Evolutionary conservation across 2,113 vertebrate genomes (phyloP).

Genomic region (Beaufortia kweichowensis): DNA sequence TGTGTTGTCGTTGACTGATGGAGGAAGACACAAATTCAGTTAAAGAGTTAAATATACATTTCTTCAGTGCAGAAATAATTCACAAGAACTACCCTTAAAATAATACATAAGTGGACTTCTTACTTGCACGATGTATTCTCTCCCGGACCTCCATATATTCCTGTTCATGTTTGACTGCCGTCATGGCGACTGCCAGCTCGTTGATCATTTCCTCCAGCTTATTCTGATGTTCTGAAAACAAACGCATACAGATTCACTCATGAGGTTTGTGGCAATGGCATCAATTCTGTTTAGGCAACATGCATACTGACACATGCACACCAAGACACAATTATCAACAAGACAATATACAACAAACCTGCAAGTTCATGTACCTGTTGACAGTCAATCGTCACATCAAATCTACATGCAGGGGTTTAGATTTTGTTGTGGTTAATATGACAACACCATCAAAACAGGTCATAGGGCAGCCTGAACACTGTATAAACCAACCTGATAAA

Average conservation of each 20-base stretch:
- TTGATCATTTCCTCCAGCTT: slow-evolving; percentile 99
- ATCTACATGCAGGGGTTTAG: slow-evolving; percentile 10
- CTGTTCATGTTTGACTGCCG: slow-evolving; percentile 97
- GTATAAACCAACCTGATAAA: not conserved
- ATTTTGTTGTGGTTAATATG: not conserved
- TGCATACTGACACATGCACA: slow-evolving; percentile 11
- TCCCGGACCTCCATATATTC: slow-evolving; percentile 99
- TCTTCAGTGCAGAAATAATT: not conserved
- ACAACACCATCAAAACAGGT: not conserved
- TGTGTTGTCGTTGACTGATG: slow-evolving; percentile 97
- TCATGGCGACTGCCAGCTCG: slow-evolving; percentile 96
- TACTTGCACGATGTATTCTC: slow-evolving; percentile 98
- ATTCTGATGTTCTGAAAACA: slow-evolving; percentile 90
- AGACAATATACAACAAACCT: not conserved
- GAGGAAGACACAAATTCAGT: slow-evolving; percentile 36
- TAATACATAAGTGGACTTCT: slow-evolving; percentile 56
- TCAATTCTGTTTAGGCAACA: not conserved
- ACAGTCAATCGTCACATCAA: not conserved
- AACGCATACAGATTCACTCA: not conserved
- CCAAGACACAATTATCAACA: not conserved
- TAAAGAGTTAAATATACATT: not conserved
- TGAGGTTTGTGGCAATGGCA: not conserved
- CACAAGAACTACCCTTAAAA: not conserved
- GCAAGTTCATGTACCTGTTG: not conserved
- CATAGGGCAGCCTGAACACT: not conserved